A percentile compares a stretch with the other conserved stretches of the same genome.
These are phyloP conservation scores for Macrophya alboannulata DNA, from an alignment of 2,888 invertebrate species.

Conservation along the genomic window DNA sequence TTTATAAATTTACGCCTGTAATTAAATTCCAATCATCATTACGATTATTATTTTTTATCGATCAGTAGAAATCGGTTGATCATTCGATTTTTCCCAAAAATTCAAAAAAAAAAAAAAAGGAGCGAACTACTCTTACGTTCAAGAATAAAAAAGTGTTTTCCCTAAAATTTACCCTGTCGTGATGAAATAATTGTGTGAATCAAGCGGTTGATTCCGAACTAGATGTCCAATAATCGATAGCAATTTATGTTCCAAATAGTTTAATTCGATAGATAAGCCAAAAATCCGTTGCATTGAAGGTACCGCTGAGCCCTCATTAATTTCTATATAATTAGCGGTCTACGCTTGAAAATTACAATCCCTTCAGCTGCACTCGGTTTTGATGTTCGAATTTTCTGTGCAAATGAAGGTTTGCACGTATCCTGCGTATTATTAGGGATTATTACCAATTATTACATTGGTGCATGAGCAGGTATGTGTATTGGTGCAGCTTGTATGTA, in stretches of 20 bases:
- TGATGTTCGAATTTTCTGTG: neutral
- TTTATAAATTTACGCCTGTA: neutral
- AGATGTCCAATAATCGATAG: conserved; percentile 12
- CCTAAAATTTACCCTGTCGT: neutral
- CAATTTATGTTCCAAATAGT: neutral
- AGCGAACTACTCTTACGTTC: neutral
- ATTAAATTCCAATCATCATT: neutral
- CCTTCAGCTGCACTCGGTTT: neutral
- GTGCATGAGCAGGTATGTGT: neutral
- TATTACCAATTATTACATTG: neutral
- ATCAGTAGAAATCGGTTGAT: neutral
- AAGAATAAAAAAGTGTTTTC: neutral
- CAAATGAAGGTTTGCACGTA: neutral
- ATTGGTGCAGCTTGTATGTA: neutral
- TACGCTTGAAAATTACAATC: conserved; percentile 34
- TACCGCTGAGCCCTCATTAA: conserved; percentile 30
- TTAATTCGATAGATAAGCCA: neutral
- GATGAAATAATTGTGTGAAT: neutral
- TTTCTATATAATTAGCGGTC: conserved; percentile 15
- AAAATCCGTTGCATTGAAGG: neutral
- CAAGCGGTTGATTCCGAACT: neutral
- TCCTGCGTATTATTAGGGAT: neutral
- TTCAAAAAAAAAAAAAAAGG: neutral
- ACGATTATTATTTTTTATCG: neutral
- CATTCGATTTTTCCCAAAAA: neutral